Base-by-base conservation (phyloP, 1,140 invertebrate species). In the Pogonomyrmex californicus region DNA sequence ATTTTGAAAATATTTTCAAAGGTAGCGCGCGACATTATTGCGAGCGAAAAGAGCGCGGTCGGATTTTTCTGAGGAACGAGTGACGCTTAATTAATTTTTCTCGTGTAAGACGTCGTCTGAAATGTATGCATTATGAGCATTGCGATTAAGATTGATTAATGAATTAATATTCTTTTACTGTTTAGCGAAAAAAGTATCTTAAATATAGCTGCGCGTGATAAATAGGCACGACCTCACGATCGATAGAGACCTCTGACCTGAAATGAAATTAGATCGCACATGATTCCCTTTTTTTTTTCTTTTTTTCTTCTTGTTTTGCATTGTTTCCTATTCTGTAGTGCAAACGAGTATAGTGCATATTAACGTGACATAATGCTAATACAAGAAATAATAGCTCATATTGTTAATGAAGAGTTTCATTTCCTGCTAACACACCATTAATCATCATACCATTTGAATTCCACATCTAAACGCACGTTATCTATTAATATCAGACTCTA, bases 51-150 rank as follows among this genome's bases (percentile, higher is more conserved):
- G 44, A 44, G 41, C 63, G 63, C 49, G 49, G 38, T 30, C 9
- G 66, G 44, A 30, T 73, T 83, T 83, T 60, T 30, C 68, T 62
- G 12, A 73, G 63, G n/a, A 23, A 47, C 62, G 77, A 75, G 30
- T 75, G 79, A 58, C 44, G 68, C 68, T 83, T 83, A 83, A 83
- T 83, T 83, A 83, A 83, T 75, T 83, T 82, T 73, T 82, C 79
- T 82, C 66, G 30, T 73, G 38, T 60, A 33, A 47, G 38, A 71
- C 66, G 41, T 36, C 23, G 66, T 5, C 38, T 65, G 54, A 78
- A 78, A 78, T 78, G 36, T 78, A 65, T 49, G 41, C 30, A 65
- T 65, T 44, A 23, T n/a, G 65, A 33, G 4, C 23, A 54, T 38
- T 41, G 65, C 63, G 68, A 82, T 73, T 73, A 49, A 82, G 47